Base-by-base conservation (phyloP, 2,888 invertebrate species). In the Tinea semifulvella region DNA sequence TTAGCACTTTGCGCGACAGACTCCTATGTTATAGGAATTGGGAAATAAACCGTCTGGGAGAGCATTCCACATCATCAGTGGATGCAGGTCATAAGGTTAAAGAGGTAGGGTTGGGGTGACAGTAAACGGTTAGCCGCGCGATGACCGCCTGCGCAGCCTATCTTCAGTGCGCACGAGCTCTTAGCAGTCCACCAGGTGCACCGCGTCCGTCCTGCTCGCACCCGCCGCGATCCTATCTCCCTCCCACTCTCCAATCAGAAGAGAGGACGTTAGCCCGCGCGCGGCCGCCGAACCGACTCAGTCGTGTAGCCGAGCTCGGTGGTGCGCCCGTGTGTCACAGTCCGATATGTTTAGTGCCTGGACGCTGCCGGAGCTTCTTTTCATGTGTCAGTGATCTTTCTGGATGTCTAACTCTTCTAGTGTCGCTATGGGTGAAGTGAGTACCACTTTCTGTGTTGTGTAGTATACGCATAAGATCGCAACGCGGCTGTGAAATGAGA, bases 381-480 rank as follows among this genome's bases (percentile, higher is more conserved):
- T 31, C 31, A 7, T 31, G 31, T 31, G 31, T 13, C 31, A 31
- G 31, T 31, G 31, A 31, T 31, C 31, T n/a, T 11, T 13, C 13
- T 31, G 31, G 36, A 36, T 36, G 36, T 36, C 36, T 18, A 17
- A 4, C 8, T 16, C 36, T 18, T 36, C 54, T 53, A 55, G 53
- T 59, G 55, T 57, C 63, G 68, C 56, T 49, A 80, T 80, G 79
- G 67, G 70, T 58, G 79, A 80, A 69, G 79, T 80, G 61, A 80
- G 79, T 79, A 70, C 53, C 50, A n/a, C 5, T 8, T 31, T 8
- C 11, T 31, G 31, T 11, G 5, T 13, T 5, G 31, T 5, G 7
- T 6, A 5, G n/a, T n/a, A n/a, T n/a, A n/a, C n/a, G n/a, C n/a
- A n/a, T n/a, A n/a, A n/a, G n/a, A 7, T 2, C 16, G 26, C 6